Base-by-base conservation (phyloP, 1,140 invertebrate genomes). In the Neuroterus valhalla region DNA sequence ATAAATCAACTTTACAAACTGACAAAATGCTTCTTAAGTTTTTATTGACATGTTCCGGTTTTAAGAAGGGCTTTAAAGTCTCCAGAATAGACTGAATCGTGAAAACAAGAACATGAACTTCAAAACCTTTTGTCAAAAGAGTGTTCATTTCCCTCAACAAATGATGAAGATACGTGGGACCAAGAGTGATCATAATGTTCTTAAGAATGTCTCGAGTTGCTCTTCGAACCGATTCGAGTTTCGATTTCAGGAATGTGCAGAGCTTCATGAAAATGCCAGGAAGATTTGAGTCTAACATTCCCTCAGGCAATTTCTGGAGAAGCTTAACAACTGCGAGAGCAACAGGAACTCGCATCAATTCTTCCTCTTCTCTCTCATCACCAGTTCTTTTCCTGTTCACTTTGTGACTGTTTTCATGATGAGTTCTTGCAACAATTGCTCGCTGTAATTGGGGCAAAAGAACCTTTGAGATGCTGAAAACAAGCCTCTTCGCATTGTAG, bases 271-370 rank as follows among this genome's bases (percentile, higher is more conserved):
- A 93, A 43, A 98, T 94, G 68, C 96, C 94, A 38, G 96, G 94
- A 45, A 99, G 87, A 89, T 97, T 95, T 66, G 92, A 88, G 45
- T 95, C 92, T 15, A 98, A 84, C 31, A 96, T 88, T 74, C 92
- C 88, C 77, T 92, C 89, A 0, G 98, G 98, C 45, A 99, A 90
- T 80, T 95, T 94, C 82, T 98, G 96, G 12, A 99, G 85, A 21
- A 99, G 84, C 85, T 98, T 98, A 0, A 99, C 96, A 78, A 98
- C 91, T 1, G 98, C 97, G 46, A 99, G 88, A 1, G 97, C 97
- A 78, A 99, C 94, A 0, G 98, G 98, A 12, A 99, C 95, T 71
- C 96, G 91, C 71, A 96, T 89, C 78, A 99, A 94, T 85, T 99
- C 97, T 78, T 98, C 95, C 82, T 98, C 96, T 79, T 96, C 94